phyloP scores from a whole-genome alignment of 2,113 vertebrate genomes.

The Rhodinocichla rosea region DNA sequence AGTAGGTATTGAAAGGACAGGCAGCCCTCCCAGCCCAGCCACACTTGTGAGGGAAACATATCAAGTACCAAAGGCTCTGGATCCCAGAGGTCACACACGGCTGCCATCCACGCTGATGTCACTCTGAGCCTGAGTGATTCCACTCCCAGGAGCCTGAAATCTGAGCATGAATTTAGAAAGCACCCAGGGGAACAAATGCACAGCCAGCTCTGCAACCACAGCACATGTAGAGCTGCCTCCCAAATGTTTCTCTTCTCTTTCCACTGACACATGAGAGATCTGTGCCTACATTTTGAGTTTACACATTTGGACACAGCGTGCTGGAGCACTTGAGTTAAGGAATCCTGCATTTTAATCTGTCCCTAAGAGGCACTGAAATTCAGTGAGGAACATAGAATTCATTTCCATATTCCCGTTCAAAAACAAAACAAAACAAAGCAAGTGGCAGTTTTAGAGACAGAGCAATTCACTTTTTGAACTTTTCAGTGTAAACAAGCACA shows the following conservation, averaged over 20 bases:
- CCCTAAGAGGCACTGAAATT: neutral
- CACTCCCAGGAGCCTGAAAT: constrained; percentile 3
- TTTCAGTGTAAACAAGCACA: constrained; percentile 1
- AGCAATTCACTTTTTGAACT: neutral
- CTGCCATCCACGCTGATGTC: neutral
- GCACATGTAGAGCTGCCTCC: neutral
- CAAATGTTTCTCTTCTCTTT: neutral
- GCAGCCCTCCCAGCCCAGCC: neutral
- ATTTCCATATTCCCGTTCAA: neutral
- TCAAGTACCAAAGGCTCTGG: neutral
- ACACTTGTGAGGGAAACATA: neutral
- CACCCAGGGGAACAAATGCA: neutral
- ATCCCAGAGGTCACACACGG: neutral
- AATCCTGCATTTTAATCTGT: neutral
- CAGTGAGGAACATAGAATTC: neutral
- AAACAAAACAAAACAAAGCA: neutral
- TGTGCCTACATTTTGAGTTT: neutral
- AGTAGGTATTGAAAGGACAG: neutral
- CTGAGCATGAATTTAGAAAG: neutral
- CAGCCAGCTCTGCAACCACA: neutral
- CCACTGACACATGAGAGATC: neutral
- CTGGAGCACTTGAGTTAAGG: neutral
- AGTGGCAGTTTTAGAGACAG: neutral
- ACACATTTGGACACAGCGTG: fast-evolving
- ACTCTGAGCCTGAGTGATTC: neutral